Base-by-base conservation (phyloP, 2,113 vertebrate species). In the Otolemur garnettii region DNA sequence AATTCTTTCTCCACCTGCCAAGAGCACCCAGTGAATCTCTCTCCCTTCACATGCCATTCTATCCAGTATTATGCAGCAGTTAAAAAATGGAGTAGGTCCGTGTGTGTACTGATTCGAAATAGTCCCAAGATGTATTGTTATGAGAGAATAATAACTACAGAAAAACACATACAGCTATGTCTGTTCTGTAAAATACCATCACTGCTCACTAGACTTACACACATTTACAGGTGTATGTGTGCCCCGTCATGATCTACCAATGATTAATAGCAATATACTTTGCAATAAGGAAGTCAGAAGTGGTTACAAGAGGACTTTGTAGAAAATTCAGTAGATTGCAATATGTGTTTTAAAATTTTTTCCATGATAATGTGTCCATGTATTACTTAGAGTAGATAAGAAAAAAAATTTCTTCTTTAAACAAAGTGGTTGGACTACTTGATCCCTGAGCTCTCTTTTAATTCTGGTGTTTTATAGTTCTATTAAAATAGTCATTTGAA, bases 371-470 rank as follows among this genome's bases (percentile, higher is more conserved):
- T 33, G 2, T 87, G 22, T 55, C 35, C 35, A 11, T 12, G 10
- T 71, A 57, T 81, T 12, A 91, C 62, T 77, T 45, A 8, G 45
- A 9, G 45, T 6, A 80, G 42, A 9, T 55, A 91, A 66, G 42
- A 59, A 53, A 62, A 91, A 91, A 91, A 33, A 6, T 28, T 28
- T 59, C 15, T 62, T 80, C 53, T 96, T 90, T 45, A 95, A 92
- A 87, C 50, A 42, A 55, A 95, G 8, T 8, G 17, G 0, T 92
- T 68, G 21, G 30, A 57, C 28, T 82, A 0, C 12, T 42, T 62
- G 59, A 66, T 38, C 33, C 12, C 86, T 80, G 77, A 78, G 8
- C 11, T 64, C 62, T 83, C 33, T 82, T 78, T 89, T 55, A 90
- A 50, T 11, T 81, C 45, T 68, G 42, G 19, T 55, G 38, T 94